Base-by-base conservation (phyloP, 2,888 invertebrate genomes). In the Erebia palarica region DNA sequence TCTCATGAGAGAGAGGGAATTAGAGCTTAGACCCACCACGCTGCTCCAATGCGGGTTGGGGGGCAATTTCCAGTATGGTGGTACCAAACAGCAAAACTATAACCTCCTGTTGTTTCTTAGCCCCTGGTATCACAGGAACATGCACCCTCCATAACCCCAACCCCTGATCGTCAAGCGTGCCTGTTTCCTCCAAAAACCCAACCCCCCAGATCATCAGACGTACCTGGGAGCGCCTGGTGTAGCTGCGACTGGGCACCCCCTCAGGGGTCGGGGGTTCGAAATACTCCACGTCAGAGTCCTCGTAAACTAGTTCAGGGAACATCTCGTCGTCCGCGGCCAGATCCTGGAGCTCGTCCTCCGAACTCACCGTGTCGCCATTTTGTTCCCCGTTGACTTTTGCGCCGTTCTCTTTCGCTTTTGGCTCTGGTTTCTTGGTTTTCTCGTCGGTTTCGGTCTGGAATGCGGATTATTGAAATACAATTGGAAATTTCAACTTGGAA, bases 241-340 rank as follows among this genome's bases (percentile, higher is more conserved):
- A 77, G 77, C 92, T 92, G 63, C 92, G 79, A 72, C 86, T 85
- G 68, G 88, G 84, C 76, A 80, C 80, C 61, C 79, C 81, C 70
- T 86, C 86, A 2, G 83, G 81, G 42, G 85, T 81, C 51, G 86
- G 83, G 72, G 84, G 82, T 77, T 90, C 90, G 73, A 84, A 86
- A 73, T 80, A 79, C 75, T 89, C 91, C 49, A 80, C 83, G 74
- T 91, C 91, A 1, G 90, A 90, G 42, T 92, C 93, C 66, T 91
- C 93, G 76, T 94, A 94, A 53, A 90, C 82, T 73, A 94, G 85
- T 80, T 94, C 94, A 63, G 94, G 93, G 85, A 90, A 93, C 84
- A 88, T 78, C 73, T 92, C 92, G 80, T 92, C 93, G 18, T 82
- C 81, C 36, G 76, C 73, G 21, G 69, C 71, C 36, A 72, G 75